phyloP scores from a whole-genome alignment of 2,888 invertebrate genomes.

The Caenorhabditis sp. region DNA sequence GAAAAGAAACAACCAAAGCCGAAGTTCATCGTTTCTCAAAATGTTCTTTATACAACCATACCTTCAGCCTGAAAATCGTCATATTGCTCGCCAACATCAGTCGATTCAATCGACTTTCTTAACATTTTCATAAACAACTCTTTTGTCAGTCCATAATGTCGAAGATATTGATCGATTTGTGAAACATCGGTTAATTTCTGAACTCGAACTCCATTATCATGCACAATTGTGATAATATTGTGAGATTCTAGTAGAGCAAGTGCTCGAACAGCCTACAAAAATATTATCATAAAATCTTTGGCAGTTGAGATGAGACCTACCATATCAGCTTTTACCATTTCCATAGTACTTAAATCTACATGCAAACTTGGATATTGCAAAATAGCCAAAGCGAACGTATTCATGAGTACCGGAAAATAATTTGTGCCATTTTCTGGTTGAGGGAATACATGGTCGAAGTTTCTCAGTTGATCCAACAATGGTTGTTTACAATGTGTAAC shows the following conservation, averaged over 20 bases:
- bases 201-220: not conserved
- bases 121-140: not conserved
- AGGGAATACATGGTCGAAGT: not conserved
- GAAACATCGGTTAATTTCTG: not conserved
- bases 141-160: not conserved
- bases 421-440: not conserved
- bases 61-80: not conserved
- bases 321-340: not conserved
- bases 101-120: not conserved
- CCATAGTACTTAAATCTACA: not conserved
- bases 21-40: not conserved
- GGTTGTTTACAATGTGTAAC: not conserved
- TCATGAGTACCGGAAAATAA: not conserved
- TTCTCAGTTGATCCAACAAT: not conserved
- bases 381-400: not conserved
- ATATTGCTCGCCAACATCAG: not conserved
- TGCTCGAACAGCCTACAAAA: not conserved
- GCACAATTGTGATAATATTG: not conserved
- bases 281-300: not conserved
- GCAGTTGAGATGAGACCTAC: not conserved
- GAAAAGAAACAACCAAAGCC: too few relatives aligned
- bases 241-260: not conserved
- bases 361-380: not conserved
- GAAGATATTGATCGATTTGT: not conserved
- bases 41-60: not conserved